phyloP scores from a whole-genome alignment of 1,140 invertebrate genomes.

The Protaetia brevitarsis region DNA sequence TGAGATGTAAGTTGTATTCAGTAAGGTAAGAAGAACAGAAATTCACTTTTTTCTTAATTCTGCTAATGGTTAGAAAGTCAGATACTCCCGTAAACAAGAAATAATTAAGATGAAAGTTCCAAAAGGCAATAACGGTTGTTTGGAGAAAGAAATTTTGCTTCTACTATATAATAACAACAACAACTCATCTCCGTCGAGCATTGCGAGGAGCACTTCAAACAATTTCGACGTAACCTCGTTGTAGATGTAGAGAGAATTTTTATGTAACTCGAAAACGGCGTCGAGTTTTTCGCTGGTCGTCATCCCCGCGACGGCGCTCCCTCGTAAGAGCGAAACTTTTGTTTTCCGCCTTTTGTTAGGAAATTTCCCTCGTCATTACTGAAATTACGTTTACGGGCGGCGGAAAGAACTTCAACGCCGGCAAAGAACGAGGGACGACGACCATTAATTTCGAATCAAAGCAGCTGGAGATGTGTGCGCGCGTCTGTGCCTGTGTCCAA shows the following conservation, averaged over 20 bases:
- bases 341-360: conserved; percentile 8
- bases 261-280: conserved; percentile 4
- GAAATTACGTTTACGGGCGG: conserved; percentile 6
- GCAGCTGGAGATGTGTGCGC: neutral
- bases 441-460: conserved; percentile 14
- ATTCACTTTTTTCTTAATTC: too few relatives aligned
- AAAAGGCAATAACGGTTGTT: conserved; percentile 6
- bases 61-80: too few relatives aligned
- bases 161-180: neutral
- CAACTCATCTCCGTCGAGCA: neutral
- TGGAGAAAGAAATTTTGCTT: neutral
- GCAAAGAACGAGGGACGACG: neutral
- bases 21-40: too few relatives aligned
- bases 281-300: neutral
- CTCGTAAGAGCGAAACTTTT: neutral
- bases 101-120: neutral
- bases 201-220: conserved; percentile 6
- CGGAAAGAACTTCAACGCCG: conserved; percentile 1
- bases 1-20: too few relatives aligned
- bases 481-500: too few relatives aligned
- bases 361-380: conserved; percentile 6
- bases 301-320: neutral
- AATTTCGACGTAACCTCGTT: conserved; percentile 1
- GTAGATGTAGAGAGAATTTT: neutral
- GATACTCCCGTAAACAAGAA: neutral